Conservation (phyloP, 1,140 invertebrate genomes). For the Listronotus oregonensis region DNA sequence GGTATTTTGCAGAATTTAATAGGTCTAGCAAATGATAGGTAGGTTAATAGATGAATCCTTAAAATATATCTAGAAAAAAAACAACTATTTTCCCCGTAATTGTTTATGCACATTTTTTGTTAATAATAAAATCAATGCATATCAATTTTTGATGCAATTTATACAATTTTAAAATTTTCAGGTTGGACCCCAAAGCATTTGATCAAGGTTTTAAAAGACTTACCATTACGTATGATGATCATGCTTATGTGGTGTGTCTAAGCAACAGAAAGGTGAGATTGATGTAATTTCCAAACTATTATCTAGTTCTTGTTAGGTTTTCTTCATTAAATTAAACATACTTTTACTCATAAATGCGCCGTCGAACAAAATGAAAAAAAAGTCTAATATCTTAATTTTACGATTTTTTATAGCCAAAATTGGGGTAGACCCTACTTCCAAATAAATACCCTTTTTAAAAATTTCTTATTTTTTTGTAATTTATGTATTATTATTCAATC, state of each 20-base stretch:
- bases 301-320: neutral
- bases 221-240: conserved; percentile 25
- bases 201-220: conserved; percentile 16
- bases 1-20: conserved; percentile 18
- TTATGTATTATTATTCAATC: too few relatives aligned
- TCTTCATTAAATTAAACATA: too few relatives aligned
- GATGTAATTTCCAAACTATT: neutral
- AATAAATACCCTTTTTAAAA: neutral
- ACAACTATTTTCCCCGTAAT: too few relatives aligned
- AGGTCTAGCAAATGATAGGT: conserved; percentile 25
- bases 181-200: conserved; percentile 1
- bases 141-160: neutral
- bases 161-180: neutral
- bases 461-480: too few relatives aligned
- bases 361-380: too few relatives aligned
- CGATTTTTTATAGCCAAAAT: too few relatives aligned
- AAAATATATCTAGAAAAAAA: too few relatives aligned
- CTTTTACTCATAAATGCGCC: too few relatives aligned
- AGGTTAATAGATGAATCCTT: neutral
- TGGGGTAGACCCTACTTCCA: too few relatives aligned
- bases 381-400: too few relatives aligned
- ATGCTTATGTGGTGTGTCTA: conserved; percentile 34
- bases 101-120: too few relatives aligned
- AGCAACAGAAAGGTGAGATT: conserved; percentile 33
- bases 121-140: too few relatives aligned